Evolutionary conservation across 2,888 invertebrate genomes (phyloP).

Genomic region (Drosophila seclusa): DNA sequence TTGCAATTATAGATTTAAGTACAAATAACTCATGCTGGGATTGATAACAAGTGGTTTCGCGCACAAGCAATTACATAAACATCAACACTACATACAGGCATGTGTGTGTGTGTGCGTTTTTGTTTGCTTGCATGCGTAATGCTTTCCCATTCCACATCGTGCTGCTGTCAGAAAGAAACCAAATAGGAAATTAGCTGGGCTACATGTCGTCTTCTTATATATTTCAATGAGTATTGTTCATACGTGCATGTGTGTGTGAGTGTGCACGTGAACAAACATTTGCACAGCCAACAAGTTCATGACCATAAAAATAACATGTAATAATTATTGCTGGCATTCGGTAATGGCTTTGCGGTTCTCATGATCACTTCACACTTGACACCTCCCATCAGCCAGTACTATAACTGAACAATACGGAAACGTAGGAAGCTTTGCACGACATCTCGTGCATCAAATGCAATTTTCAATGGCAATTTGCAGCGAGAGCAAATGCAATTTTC

Average conservation of each 20-base stretch:
- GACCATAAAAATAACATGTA: not conserved
- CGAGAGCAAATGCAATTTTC: conserved; percentile 24
- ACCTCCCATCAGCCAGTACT: not conserved
- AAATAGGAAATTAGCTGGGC: conserved; percentile 19
- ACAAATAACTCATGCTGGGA: not conserved
- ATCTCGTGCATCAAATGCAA: conserved; percentile 42
- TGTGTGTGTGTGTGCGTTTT: not conserved
- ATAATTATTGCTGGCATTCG: conserved; percentile 25
- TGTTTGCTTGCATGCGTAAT: conserved; percentile 18
- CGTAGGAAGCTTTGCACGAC: conserved; percentile 52
- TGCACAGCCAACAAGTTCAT: conserved; percentile 10
- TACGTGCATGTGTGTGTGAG: too few relatives aligned
- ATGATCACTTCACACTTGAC: not conserved
- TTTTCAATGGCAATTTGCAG: conserved; percentile 25
- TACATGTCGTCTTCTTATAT: not conserved
- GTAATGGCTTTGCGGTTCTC: conserved; percentile 7
- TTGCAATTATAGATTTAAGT: not conserved
- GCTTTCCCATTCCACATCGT: conserved; percentile 16
- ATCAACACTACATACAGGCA: not conserved
- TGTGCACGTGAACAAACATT: not conserved
- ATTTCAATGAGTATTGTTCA: not conserved
- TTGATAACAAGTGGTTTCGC: conserved; percentile 1
- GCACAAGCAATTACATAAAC: conserved; percentile 28
- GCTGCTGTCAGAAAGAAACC: conserved; percentile 12
- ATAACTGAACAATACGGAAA: conserved; percentile 34